A percentile compares a stretch with the other conserved stretches of the same genome.
Conservation (phyloP, 2,797 vertebrate genomes). For the Florisuga fusca region DNA sequence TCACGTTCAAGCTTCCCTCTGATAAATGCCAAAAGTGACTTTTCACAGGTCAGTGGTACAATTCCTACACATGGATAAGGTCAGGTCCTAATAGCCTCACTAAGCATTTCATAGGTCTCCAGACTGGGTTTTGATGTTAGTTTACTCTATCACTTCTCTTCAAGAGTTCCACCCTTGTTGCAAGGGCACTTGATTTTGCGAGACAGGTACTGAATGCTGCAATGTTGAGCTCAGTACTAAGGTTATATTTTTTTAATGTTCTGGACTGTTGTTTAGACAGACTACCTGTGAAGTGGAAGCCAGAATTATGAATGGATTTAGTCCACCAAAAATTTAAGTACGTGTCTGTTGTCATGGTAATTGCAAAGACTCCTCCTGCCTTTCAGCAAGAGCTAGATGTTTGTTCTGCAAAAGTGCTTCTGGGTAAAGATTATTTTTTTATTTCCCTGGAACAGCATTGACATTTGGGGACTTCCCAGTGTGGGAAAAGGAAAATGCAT, state of each 20-base stretch:
- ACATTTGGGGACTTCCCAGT: background rate
- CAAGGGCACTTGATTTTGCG: background rate
- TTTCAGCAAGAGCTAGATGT: background rate
- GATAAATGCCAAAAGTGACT: background rate
- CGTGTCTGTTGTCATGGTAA: background rate
- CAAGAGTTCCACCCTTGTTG: background rate
- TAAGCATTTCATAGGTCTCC: background rate
- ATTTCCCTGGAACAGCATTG: background rate
- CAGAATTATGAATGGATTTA: background rate
- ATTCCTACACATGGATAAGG: background rate
- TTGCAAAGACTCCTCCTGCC: background rate
- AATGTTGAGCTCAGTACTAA: background rate
- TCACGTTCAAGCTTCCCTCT: background rate
- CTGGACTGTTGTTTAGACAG: background rate
- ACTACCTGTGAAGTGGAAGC: background rate
- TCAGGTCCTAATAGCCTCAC: background rate
- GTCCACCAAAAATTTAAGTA: background rate
- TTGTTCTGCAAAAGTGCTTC: background rate
- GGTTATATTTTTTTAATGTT: background rate
- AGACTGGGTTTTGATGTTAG: background rate
- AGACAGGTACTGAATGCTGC: background rate
- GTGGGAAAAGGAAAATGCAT: background rate
- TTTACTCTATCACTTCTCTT: background rate
- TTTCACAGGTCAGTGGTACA: background rate
- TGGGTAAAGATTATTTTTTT: background rate